Evolutionary conservation across 1,140 invertebrate species (phyloP), one percentile per base, ranked within the genome.

Genomic region (Batillaria attramentaria): DNA sequence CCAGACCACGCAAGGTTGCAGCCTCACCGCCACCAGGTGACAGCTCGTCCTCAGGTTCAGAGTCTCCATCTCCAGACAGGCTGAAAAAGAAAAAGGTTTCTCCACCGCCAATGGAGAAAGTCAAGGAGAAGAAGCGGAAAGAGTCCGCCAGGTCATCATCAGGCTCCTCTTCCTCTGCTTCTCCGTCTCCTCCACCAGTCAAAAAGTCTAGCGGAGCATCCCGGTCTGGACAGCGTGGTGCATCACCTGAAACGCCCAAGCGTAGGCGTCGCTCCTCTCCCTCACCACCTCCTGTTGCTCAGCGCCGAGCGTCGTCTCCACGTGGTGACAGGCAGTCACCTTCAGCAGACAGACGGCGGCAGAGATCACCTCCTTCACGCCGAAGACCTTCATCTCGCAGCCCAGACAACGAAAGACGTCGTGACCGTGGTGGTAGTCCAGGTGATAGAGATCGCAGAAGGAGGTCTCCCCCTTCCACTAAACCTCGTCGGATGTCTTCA

Each of bases 141-240:
- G 33, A 24, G 13, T 20, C 39, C n/a, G 68, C 68, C 39, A 6
- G 42, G 41, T 75, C 73, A 4, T 75, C 73, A 8, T 75, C 68
- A 0, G 41, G 18, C 0, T 70, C 73, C 1, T 75, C 79, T 39
- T 75, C 69, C 8, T 81, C 74, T n/a, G 69, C 54, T 13, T 81
- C 79, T 33, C 66, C 72, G 41, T 81, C 79, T 10, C 57, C 79
- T 6, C 79, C 79, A 5, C 54, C 73, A 10, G 60, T 75, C 54
- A 75, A 75, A 37, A 75, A 75, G 24, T 65, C 69, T 33, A 39
- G 13, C 46, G 31, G 24, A 37, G 54, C 24, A 8, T 35, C 54
- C 28, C 50, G 24, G 16, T 31, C 54, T n/a, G 65, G 42, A 35
- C 78, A 73, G 62, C 57, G 70, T 31, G 70, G 66, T 31, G 39